Percentiles rank a stretch among this genome's conserved stretches.
These are phyloP conservation scores for Mesocricetus auratus DNA, from an alignment of 2,113 vertebrate genomes.

Conservation along the genomic window DNA sequence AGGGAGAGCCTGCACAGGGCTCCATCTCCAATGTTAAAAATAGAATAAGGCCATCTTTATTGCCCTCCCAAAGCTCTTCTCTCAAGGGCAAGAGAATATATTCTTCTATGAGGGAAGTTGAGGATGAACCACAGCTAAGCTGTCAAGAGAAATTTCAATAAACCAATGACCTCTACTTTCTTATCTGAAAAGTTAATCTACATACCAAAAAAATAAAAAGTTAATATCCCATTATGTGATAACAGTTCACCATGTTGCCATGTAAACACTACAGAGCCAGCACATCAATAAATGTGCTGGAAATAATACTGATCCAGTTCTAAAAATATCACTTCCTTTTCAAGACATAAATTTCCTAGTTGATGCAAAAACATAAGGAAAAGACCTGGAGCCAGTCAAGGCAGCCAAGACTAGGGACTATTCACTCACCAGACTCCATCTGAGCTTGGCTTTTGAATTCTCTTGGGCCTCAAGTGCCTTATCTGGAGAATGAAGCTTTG, in stretches of 20 bases:
- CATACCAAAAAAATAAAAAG: not conserved
- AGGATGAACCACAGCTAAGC: conserved; percentile 56
- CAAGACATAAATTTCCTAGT: conserved; percentile 63
- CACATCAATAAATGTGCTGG: conserved; percentile 14
- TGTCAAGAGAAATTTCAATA: conserved; percentile 57
- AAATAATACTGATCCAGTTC: conserved; percentile 67
- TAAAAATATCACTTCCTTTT: conserved; percentile 68
- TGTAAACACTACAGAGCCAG: conserved; percentile 53
- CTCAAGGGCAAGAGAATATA: conserved; percentile 33
- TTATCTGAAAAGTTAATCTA: conserved; percentile 10
- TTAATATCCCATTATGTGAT: conserved; percentile 2
- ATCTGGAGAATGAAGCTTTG: not conserved
- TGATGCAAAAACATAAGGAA: conserved; percentile 44
- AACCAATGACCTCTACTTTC: not conserved
- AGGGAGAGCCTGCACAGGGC: not conserved
- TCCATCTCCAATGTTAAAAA: not conserved
- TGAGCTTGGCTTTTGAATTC: not conserved
- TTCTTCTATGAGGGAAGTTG: not conserved
- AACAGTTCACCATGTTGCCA: conserved; percentile 12
- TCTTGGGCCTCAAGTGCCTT: not conserved
- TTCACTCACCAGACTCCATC: not conserved
- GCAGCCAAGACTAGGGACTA: not conserved
- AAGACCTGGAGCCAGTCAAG: not conserved
- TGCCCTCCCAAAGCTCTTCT: not conserved
- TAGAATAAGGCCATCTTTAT: not conserved